Base-by-base conservation (phyloP, 2,797 vertebrate species). In the Rhyacichthys aspro region DNA sequence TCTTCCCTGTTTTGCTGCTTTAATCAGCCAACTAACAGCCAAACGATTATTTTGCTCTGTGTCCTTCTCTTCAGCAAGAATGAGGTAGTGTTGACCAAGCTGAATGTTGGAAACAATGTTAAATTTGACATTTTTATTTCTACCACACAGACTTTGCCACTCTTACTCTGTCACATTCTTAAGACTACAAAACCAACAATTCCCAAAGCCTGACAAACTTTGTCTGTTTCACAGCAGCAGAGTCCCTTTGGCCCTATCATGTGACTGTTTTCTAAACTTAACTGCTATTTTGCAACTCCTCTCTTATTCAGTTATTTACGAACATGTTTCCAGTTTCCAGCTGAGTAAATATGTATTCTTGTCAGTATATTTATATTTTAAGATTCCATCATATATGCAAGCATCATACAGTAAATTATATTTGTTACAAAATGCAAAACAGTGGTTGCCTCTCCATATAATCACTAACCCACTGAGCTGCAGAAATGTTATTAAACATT, bases 1-100 rank as follows among this genome's bases (percentile, higher is more conserved):
- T 56, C 94, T 89, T 37, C 97, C 97, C 70, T 97, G 97, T 88
- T 96, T 98, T 34, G 96, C 95, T 1, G 95, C 95, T 72, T 93
- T 90, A 58, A 96, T 79, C 50, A 99, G 81, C 96, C 96, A 99
- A 43, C 89, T 87, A 57, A 98, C 94, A 0, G 93, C 97, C 2
- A 84, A 88, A 7, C 58, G 75, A 37, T 89, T 95, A 83, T 99
- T 96, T 41, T 89, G 74, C 11, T 98, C 96, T 55, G 92, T 73
- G 1, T 98, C 94, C 8, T 83, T 85, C 1, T 93, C 84, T 23
- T 90, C 78, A 2, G 94, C 96, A n/a, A 98, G 87, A 61, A 88
- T 90, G 74, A 99, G 84, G 84, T 93, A 96, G 81, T 93, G 91
- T 62, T 95, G 95, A 55, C 93, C 97, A 60, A 96, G 84, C 97